Base-by-base conservation (phyloP, 2,797 vertebrate genomes). In the Sebastes reedi region DNA sequence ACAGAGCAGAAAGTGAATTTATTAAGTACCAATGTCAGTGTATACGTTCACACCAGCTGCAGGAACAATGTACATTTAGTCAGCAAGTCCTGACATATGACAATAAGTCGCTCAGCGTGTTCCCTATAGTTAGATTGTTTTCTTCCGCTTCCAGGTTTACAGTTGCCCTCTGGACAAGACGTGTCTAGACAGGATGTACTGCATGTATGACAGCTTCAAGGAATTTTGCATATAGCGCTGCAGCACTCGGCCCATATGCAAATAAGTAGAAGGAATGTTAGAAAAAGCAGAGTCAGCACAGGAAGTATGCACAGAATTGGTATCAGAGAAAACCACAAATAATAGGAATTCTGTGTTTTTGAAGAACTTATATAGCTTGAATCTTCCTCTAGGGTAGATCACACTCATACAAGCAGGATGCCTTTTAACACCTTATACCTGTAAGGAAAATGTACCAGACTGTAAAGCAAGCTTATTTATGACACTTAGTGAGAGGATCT, bases 191-290 rank as follows among this genome's bases (percentile, higher is more conserved):
- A 20, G 3, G 18, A 60, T 20, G 2, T 8, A 20, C 56, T 29
- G 13, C 1, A 60, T 20, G 14, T 0, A 18, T 60, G 58, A 18
- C 27, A 20, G 27, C 8, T 18, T 60, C 4, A 29, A 11, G 12
- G 22, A 25, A 18, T 0, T 8, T 29, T 52, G 46, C 46, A 52
- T 52, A 10, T 10, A 32, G 29, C 0, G 0, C 18, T 32, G 27
- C 55, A 27, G 55, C 56, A 58, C 24, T 42, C 6, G 14, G 39
- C 6, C 42, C 16, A 58, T 18, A 58, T 58, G 0, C 0, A 27
- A 61, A 61, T 61, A 34, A 6, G 30, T 20, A 32, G 10, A 32
- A 32, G 18, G 9, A n/a, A 20, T 52, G 18, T 52, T 52, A 9
- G 9, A 61, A 20, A 13, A 22, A 62, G 11, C 18, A 0, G 18